Base-by-base conservation (phyloP, 2,888 invertebrate species). In the Epinotia ramella region DNA sequence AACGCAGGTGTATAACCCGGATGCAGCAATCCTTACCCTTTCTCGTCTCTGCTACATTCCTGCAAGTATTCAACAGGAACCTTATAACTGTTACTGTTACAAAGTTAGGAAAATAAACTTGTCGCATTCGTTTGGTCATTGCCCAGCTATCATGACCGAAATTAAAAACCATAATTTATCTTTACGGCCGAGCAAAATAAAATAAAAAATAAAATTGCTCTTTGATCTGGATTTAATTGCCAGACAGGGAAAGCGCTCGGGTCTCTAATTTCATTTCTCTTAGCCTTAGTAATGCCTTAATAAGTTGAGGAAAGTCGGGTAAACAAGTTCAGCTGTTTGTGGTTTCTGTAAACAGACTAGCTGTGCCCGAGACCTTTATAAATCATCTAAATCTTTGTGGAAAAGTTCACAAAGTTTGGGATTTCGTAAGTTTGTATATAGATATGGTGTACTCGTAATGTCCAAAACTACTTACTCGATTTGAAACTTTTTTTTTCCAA, bases 171-270 rank as follows among this genome's bases (percentile, higher is more conserved):
- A 76, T 71, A 62, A 76, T 62, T 67, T 71, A 76, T 67, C 71
- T 76, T 67, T 71, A 76, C 57, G 53, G n/a, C 16, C 44, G 73
- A 66, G 67, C 60, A 69, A 64, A 60, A 65, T 66, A 70, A 73
- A 76, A 65, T 62, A 66, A 73, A 74, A 73, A 77, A 69, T 65
- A 46, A 66, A 74, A 75, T 64, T 59, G 76, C 71, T 69, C 73
- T 78, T 74, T 78, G 77, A 78, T 77, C 75, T 67, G 57, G 59
- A 18, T 77, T 78, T 78, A 77, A 78, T 78, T 78, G 78, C 70
- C 62, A 73, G 75, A 70, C 69, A 63, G 77, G 69, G 70, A 73
- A 64, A 73, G 74, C 59, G 60, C 60, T 56, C 60, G 20, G 60
- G 63, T 57, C 59, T 69, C 73, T 67, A 71, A 76, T 71, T 76